Base-by-base conservation (phyloP, 2,888 invertebrate genomes). In the Drosophila emarginata region DNA sequence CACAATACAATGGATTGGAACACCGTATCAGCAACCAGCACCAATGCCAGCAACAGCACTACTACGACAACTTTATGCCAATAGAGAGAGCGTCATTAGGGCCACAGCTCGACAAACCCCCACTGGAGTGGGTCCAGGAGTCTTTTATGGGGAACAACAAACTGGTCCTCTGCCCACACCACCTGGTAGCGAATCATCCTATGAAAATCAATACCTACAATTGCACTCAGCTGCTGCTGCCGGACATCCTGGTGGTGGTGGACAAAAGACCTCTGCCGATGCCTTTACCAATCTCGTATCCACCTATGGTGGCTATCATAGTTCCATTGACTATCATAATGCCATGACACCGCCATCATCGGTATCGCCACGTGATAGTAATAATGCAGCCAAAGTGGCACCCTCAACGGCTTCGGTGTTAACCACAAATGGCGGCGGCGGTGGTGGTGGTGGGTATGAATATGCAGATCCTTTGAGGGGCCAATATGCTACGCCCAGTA, bases 341-440 rank as follows among this genome's bases (percentile, higher is more conserved):
- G 97, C 97, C 56, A 98, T 98, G 97, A 98, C 98, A 4, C 98
- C 98, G 61, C 98, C 98, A 60, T 97, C 97, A n/a, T 98, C 98
- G 3, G 98, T 98, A 1, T 98, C 98, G 4, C 98, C 98, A 0
- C 94, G 98, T 71, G 98, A 98, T 89, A 97, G 94, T 93, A 91
- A 94, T 93, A 90, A 96, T 91, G 84, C 93, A 74, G 75, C 88
- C 39, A 90, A 91, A 73, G 89, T 92, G 69, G 75, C 63, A 18
- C 72, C 64, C 64, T 37, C 76, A 0, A 40, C 81, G 0, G 77
- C 87, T 2, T 61, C 78, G 1, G 77, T 87, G 0, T 80, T 84
- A 12, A 59, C 63, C 62, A 52, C 84, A 61, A 89, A 88, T 9
- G 84, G 83, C 18, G 68, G 40, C 3, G 40, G 40, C 15, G 84